A percentile compares a stretch with the other conserved stretches of the same genome.
These are phyloP conservation scores for Drosophila lacertosa DNA, from an alignment of 1,140 invertebrate genomes.

Conservation along the genomic window DNA sequence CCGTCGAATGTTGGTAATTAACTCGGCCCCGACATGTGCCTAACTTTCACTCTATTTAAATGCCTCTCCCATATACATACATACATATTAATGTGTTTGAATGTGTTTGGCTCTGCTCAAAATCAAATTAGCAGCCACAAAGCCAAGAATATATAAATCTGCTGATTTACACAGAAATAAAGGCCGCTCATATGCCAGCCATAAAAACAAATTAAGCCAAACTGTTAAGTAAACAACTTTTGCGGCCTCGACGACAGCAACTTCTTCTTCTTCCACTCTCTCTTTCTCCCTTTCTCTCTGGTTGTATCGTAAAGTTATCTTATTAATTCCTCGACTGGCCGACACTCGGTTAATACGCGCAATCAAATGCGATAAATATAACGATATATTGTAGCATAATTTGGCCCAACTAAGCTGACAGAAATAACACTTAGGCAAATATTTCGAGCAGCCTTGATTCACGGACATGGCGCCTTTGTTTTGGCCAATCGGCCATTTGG, in stretches of 20 bases:
- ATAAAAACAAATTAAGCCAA: constrained; percentile 82
- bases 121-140: constrained; percentile 77
- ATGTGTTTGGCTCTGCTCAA: constrained; percentile 50
- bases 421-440: constrained; percentile 81
- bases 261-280: constrained; percentile 5
- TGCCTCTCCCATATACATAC: constrained; percentile 20
- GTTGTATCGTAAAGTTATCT: constrained; percentile 65
- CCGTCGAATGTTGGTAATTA: constrained; percentile 51
- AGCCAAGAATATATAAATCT: constrained; percentile 74
- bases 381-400: constrained; percentile 80
- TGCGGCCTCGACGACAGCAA: constrained; percentile 47
- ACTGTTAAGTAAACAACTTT: constrained; percentile 83
- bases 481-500: constrained; percentile 61
- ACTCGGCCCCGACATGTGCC: constrained; percentile 75
- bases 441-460: constrained; percentile 57
- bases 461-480: constrained; percentile 38
- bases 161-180: constrained; percentile 81
- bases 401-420: constrained; percentile 75
- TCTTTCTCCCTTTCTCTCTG: constrained; percentile 6
- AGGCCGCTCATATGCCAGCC: constrained; percentile 48
- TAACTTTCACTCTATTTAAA: constrained; percentile 72
- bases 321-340: constrained; percentile 61
- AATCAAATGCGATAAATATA: constrained; percentile 82
- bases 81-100: constrained; percentile 23
- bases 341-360: constrained; percentile 74